Evolutionary conservation across 2,113 vertebrate genomes (phyloP), one percentile per base, ranked within the genome.

Genomic region (Nothoprocta perdicaria): DNA sequence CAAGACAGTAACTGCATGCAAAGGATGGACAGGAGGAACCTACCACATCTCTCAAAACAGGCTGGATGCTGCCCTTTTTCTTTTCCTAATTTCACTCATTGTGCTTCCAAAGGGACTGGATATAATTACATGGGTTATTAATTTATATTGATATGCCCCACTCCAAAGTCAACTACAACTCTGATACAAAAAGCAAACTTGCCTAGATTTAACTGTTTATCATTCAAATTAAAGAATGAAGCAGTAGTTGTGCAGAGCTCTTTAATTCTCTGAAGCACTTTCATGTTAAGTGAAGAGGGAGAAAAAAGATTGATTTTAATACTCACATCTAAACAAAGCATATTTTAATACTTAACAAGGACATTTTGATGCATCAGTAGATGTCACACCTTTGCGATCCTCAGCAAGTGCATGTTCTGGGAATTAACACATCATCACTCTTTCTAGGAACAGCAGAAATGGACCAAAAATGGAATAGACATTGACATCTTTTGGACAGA

Each of bases 391-490:
- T 93, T 71, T 55, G 71, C 33, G 80, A 82, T 43, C 60, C 0
- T 3, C 82, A 74, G 65, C 35, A 40, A 86, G 38, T 8, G 58
- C 33, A 29, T 2, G 7, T 84, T 83, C 50, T 67, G 72, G 57
- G 81, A 90, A 89, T 63, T 69, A 92, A 90, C 86, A 57, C 75
- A 71, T 80, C 92, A 80, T 80, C 88, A 14, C 75, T 17, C 46
- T 75, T 90, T 91, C 63, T 26, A 83, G 68, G 40, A 94, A 76
- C 41, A 82, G 67, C 60, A 93, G 71, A 88, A 94, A 87, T 40
- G 40, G 88, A 76, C 67, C 89, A 83, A 41, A 95, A 97, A 77
- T 31, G 62, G 92, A 91, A 81, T 17, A 68, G 90, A 85, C 33
- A 0, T 83, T 93, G 92, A 89, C 72, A 63, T 86, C 33, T 91